phyloP scores from a whole-genome alignment of 1,140 invertebrate species.

The Lepidurus couesii region DNA sequence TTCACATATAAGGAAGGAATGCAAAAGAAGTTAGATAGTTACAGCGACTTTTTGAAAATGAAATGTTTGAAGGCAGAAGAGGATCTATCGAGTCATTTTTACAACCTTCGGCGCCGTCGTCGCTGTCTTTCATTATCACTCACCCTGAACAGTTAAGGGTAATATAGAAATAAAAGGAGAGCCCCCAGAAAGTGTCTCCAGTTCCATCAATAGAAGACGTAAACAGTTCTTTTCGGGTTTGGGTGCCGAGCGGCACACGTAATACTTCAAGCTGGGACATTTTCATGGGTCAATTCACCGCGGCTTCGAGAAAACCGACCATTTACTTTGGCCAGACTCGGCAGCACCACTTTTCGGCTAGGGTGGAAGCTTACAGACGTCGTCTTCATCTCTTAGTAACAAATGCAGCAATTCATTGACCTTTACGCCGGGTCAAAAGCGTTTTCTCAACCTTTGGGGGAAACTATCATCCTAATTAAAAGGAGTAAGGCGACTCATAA shows the following conservation, averaged over 20 bases:
- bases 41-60: too few species aligned
- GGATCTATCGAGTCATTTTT: neutral
- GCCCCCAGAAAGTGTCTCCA: neutral
- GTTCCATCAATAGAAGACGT: slow-evolving; percentile 13
- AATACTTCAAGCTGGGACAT: neutral
- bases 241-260: neutral
- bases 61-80: neutral
- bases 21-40: too few species aligned
- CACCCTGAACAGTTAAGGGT: neutral
- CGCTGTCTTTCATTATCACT: slow-evolving; percentile 18
- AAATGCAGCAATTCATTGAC: slow-evolving; percentile 14
- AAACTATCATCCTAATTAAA: slow-evolving; percentile 12
- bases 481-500: neutral
- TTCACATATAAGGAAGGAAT: too few species aligned
- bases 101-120: slow-evolving; percentile 12
- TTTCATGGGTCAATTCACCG: slow-evolving; percentile 8
- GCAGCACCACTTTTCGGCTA: too few species aligned
- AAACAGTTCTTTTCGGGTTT: neutral
- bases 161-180: slow-evolving; percentile 6
- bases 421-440: neutral
- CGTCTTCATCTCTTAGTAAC: neutral
- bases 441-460: neutral
- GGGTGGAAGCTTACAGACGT: neutral
- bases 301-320: neutral
- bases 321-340: too few species aligned